These are phyloP conservation scores for Endotricha flammealis DNA, from an alignment of 2,888 invertebrate species.

Conservation along the genomic window DNA sequence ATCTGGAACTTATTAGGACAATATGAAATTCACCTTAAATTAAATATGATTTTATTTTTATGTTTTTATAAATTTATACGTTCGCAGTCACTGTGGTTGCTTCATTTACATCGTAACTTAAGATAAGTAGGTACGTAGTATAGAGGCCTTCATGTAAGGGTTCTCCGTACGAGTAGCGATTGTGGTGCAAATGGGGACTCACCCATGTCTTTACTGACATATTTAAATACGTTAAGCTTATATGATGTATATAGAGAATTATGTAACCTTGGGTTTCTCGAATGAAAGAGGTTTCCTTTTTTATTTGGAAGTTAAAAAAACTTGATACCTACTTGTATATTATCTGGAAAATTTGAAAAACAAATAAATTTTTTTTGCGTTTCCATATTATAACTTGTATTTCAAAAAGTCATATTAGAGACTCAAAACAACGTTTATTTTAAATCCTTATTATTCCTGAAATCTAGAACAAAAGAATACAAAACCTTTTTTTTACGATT, in stretches of 20 bases:
- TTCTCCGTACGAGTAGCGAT: slow-evolving; percentile 6
- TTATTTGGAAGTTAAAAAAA: no score
- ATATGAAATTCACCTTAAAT: no score
- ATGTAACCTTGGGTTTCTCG: no score
- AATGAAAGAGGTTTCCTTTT: no score
- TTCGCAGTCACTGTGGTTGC: slow-evolving; percentile 7
- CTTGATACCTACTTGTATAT: no score
- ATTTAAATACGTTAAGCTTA: slow-evolving; percentile 3
- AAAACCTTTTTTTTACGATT: slow-evolving; percentile 64
- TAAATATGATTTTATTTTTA: not conserved
- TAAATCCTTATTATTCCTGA: slow-evolving; percentile 27
- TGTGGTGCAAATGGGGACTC: slow-evolving; percentile 9
- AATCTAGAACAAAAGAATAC: slow-evolving; percentile 50
- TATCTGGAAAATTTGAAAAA: no score
- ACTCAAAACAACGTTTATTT: no score
- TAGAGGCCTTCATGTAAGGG: slow-evolving; percentile 1
- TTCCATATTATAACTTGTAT: no score
- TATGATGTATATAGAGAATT: no score
- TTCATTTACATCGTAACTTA: slow-evolving; percentile 12
- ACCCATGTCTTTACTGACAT: slow-evolving; percentile 1
- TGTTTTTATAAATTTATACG: not conserved
- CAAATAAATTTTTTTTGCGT: slow-evolving; percentile 4
- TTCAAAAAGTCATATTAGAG: no score
- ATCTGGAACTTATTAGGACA: no score
- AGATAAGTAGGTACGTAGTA: slow-evolving; percentile 1